A percentile compares a stretch with the other conserved stretches of the same genome.
Conservation (phyloP, 2,797 vertebrate species). For the Pseudocheirus occidentalis region DNA sequence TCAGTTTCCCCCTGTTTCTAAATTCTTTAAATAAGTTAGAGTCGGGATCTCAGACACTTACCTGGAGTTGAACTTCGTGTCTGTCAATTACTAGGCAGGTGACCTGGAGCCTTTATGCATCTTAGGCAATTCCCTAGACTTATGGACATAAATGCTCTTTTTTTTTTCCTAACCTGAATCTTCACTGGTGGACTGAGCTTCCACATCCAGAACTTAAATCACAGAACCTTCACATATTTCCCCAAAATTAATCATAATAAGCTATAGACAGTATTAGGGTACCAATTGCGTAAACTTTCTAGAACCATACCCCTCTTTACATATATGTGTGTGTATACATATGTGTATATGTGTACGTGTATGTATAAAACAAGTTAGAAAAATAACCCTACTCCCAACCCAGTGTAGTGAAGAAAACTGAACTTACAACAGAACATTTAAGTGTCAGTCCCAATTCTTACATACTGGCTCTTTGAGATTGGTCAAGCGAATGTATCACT, state of each 20-base stretch:
- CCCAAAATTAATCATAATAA: neutral
- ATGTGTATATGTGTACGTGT: too few relatives aligned
- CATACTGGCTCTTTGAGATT: neutral
- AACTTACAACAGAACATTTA: neutral
- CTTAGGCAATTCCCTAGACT: neutral
- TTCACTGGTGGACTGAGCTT: too few relatives aligned
- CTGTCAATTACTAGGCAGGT: neutral
- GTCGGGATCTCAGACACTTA: neutral
- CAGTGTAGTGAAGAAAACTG: neutral
- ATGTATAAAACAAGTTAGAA: neutral
- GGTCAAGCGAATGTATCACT: neutral
- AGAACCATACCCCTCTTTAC: neutral
- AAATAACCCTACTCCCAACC: neutral
- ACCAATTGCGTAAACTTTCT: neutral
- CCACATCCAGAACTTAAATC: neutral
- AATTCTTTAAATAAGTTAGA: neutral
- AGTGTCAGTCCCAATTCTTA: neutral
- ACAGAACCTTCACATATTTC: neutral
- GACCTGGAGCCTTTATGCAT: neutral
- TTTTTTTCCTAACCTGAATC: neutral
- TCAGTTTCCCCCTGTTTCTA: too few relatives aligned
- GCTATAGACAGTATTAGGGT: neutral
- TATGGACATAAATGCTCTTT: neutral
- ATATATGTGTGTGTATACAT: neutral
- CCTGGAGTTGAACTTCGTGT: neutral